A percentile compares a stretch with the other conserved stretches of the same genome.
Evolutionary conservation across 2,797 vertebrate genomes (phyloP).

Genomic region (Champsocephalus gunnari): DNA sequence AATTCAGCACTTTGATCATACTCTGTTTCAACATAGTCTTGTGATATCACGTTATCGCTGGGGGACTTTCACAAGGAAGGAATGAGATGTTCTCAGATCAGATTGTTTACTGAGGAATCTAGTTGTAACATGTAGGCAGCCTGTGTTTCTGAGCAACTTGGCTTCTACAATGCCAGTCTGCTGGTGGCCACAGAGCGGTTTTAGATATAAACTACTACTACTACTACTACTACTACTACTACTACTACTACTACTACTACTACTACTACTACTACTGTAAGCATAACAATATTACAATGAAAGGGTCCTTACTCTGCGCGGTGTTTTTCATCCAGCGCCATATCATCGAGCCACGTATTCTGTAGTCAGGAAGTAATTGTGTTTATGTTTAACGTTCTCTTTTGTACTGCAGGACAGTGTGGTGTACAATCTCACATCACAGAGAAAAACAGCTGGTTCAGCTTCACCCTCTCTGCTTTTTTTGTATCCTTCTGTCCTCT

Average conservation of each 20-base stretch:
- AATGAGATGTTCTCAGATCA: not conserved
- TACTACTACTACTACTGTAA: not conserved
- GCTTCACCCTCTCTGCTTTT: conserved; percentile 46
- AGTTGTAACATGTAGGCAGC: not conserved
- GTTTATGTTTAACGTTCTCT: conserved; percentile 3
- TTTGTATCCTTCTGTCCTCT: conserved; percentile 46
- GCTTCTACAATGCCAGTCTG: not conserved
- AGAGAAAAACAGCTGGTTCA: conserved; percentile 68
- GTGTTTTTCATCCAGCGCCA: not conserved
- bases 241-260: too few species aligned
- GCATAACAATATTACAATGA: not conserved
- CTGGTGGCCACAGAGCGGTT: not conserved
- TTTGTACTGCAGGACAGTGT: conserved; percentile 13
- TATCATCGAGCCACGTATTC: not conserved
- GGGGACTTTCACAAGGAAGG: not conserved
- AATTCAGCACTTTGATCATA: too few species aligned
- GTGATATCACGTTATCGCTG: too few species aligned
- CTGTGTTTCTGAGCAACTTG: not conserved
- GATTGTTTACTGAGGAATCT: not conserved
- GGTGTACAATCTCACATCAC: not conserved
- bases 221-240: not conserved
- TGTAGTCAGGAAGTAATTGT: not conserved
- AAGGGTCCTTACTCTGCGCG: not conserved
- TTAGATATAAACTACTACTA: not conserved
- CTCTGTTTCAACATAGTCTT: too few species aligned